Base-by-base conservation (phyloP, 37 sponge, comb jelly and placozoan genomes). In the Diacarnus erythraeanus region DNA sequence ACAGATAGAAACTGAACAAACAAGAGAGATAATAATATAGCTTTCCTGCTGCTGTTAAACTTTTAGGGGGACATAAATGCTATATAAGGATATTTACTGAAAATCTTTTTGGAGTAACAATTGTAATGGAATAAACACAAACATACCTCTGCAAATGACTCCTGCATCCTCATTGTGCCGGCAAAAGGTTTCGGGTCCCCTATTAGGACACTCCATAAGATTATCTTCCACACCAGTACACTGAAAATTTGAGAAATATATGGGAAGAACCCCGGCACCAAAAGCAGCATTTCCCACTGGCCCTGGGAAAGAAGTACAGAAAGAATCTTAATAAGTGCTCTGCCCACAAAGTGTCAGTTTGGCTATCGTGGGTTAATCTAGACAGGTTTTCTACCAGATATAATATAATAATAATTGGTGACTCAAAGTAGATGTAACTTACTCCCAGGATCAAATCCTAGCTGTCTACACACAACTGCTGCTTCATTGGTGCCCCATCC, bases 391-490 rank as follows among this genome's bases (percentile, higher is more conserved):
- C n/a, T n/a, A n/a, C n/a, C n/a, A n/a, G n/a, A n/a, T n/a, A n/a
- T n/a, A n/a, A n/a, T n/a, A n/a, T n/a, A n/a, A n/a, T n/a, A n/a
- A n/a, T n/a, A n/a, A n/a, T n/a, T n/a, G n/a, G n/a, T n/a, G n/a
- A n/a, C n/a, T n/a, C n/a, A n/a, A n/a, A n/a, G n/a, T n/a, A n/a
- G n/a, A n/a, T n/a, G n/a, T n/a, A 54, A 58, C 57, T 59, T 38
- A 71, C 72, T 57, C 17, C 10, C 39, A 9, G 38, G 26, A 3
- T 54, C 57, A 33, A n/a, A 78, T 10, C 79, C 72, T 18, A 85
- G 71, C 51, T 78, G 79, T 5, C 30, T 59, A 42, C 85, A 85
- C 12, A 85, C 79, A 26, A 85, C 85, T 1, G 21, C 15, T 42
- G 79, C 79, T 43, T 63, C 78, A 33, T 44, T 20, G 42, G 1